phyloP scores from a whole-genome alignment of 2,797 vertebrate species.

The Danio albolineatus region DNA sequence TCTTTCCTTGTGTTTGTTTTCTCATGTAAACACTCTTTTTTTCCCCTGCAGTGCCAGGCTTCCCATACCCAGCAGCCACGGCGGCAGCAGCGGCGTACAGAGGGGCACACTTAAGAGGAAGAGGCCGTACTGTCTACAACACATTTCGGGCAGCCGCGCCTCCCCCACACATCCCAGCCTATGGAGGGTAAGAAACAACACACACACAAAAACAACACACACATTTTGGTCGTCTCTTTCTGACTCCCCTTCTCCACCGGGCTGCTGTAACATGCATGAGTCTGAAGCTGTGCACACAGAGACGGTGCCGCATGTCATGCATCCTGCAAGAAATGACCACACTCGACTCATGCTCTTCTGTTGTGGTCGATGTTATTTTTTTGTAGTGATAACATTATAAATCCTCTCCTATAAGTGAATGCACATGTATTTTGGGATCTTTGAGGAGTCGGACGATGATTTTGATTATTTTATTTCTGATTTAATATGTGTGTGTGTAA shows the following conservation, averaged over 20 bases:
- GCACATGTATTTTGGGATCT: slow-evolving; percentile 18
- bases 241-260: background rate
- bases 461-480: slow-evolving; percentile 21
- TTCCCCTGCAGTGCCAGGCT: slow-evolving; percentile 87
- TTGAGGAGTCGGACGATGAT: slow-evolving; percentile 35
- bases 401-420: slow-evolving; percentile 3
- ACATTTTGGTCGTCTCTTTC: no score
- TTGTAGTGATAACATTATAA: slow-evolving; percentile 41
- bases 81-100: slow-evolving; percentile 91
- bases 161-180: slow-evolving; percentile 93
- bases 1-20: background rate
- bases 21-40: slow-evolving; percentile 2
- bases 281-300: slow-evolving; percentile 35
- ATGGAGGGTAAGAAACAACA: slow-evolving; percentile 88
- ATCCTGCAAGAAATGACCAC: slow-evolving; percentile 38
- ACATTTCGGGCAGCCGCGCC: slow-evolving; percentile 92
- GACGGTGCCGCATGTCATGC: slow-evolving; percentile 38
- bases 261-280: slow-evolving; percentile 44
- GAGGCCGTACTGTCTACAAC: slow-evolving; percentile 94
- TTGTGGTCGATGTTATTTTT: slow-evolving; percentile 42
- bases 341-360: slow-evolving; percentile 34
- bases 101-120: slow-evolving; percentile 92
- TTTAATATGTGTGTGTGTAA: slow-evolving; percentile 18
- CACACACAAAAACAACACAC: slow-evolving; percentile 16
- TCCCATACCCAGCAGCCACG: slow-evolving; percentile 92